phyloP scores from a whole-genome alignment of 2,888 invertebrate species.

The Carabus problematicus region DNA sequence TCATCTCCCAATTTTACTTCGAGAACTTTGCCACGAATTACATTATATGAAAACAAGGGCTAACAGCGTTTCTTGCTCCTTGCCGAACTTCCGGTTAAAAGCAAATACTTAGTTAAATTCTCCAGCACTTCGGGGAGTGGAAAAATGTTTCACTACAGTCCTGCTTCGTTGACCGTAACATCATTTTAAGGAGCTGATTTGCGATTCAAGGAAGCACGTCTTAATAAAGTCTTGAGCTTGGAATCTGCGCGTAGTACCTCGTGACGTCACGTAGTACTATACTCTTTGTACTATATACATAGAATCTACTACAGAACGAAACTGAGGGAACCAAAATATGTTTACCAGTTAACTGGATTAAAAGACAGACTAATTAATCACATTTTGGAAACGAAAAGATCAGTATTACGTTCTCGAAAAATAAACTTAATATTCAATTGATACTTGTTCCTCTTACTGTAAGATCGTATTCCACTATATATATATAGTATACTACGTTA shows the following conservation, averaged over 20 bases:
- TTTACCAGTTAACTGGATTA: no score
- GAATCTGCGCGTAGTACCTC: slow-evolving; percentile 21
- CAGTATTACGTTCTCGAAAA: no score
- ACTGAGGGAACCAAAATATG: no score
- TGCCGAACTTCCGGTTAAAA: slow-evolving; percentile 18
- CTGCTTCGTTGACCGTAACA: slow-evolving; percentile 42
- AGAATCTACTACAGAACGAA: no score
- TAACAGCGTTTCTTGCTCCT: slow-evolving; percentile 16
- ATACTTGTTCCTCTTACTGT: no score
- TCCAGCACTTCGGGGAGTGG: slow-evolving; percentile 11
- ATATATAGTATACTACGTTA: no score
- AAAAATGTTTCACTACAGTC: slow-evolving; percentile 38
- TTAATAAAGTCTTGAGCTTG: slow-evolving; percentile 29
- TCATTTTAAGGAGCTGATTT: slow-evolving; percentile 36
- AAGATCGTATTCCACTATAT: no score
- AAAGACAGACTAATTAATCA: not conserved
- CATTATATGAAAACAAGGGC: slow-evolving; percentile 30
- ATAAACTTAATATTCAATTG: no score
- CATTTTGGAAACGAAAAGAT: not conserved
- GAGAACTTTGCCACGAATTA: slow-evolving; percentile 8
- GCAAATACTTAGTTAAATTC: slow-evolving; percentile 20
- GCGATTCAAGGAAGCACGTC: slow-evolving; percentile 35
- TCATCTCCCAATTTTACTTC: no score
- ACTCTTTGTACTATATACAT: no score
- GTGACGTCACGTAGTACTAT: slow-evolving; percentile 18